Percentiles rank a stretch among this genome's conserved stretches.
Evolutionary conservation across 2,888 invertebrate species (phyloP).

Genomic region (Acrobasis consociella): DNA sequence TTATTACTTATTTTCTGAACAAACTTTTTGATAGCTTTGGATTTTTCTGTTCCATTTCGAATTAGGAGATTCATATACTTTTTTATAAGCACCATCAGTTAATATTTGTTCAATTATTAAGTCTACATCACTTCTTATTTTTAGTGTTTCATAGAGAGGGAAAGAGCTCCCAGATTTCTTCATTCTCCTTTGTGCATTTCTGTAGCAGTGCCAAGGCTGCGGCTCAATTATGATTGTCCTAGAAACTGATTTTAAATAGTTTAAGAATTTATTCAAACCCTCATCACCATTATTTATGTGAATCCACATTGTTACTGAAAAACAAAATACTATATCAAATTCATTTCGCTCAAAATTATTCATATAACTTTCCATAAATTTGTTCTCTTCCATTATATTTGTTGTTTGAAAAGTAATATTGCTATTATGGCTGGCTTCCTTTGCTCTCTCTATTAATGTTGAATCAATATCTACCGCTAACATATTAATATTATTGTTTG

Average conservation of each 20-base stretch:
- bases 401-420: constrained; percentile 81
- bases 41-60: constrained; percentile 88
- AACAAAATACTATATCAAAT: constrained; percentile 89
- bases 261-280: constrained; percentile 85
- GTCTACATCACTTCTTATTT: constrained; percentile 84
- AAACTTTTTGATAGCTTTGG: constrained; percentile 79
- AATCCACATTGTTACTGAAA: constrained; percentile 96
- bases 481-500: constrained; percentile 62
- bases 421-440: constrained; percentile 67
- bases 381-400: constrained; percentile 81
- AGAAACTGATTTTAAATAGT: constrained; percentile 76
- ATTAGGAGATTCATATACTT: constrained; percentile 80
- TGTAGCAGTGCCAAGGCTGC: constrained; percentile 94
- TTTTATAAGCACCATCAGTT: constrained; percentile 66
- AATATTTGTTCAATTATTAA: constrained; percentile 83
- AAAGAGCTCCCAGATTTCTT: constrained; percentile 85
- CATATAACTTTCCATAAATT: constrained; percentile 75
- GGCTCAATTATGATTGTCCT: constrained; percentile 88
- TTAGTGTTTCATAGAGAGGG: constrained; percentile 81
- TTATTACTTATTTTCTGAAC: too few species aligned
- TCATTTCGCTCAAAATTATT: constrained; percentile 53
- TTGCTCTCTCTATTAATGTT: constrained; percentile 86
- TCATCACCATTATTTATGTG: constrained; percentile 92
- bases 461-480: constrained; percentile 91
- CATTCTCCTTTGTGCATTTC: constrained; percentile 87